Evolutionary conservation across 1,140 invertebrate genomes (phyloP).

Genomic region (Anoplophora glabripennis): DNA sequence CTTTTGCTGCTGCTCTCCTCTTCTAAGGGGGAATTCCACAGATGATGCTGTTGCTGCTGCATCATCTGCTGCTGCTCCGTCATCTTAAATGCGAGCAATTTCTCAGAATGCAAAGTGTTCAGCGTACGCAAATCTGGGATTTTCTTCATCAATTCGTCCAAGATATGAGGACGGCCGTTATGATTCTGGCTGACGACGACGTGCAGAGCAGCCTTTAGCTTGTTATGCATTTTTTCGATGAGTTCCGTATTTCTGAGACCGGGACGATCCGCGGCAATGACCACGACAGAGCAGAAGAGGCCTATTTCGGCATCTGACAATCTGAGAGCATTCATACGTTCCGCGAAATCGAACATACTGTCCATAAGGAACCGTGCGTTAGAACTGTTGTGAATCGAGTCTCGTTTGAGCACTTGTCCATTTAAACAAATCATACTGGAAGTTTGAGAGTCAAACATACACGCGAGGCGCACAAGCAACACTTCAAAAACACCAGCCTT

Average conservation of each 20-base stretch:
- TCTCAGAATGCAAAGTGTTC: constrained; percentile 95
- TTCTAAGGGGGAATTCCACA: constrained; percentile 58
- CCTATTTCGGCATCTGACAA: constrained; percentile 91
- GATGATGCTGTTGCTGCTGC: constrained; percentile 60
- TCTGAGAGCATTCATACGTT: constrained; percentile 85
- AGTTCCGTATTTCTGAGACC: constrained; percentile 88
- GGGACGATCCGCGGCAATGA: constrained; percentile 90
- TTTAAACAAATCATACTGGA: constrained; percentile 91
- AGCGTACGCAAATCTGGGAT: constrained; percentile 92
- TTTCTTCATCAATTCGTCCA: constrained; percentile 87
- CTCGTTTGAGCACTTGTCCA: constrained; percentile 84
- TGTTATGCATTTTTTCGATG: constrained; percentile 88
- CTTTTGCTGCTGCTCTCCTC: constrained; percentile 60
- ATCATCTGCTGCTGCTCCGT: constrained; percentile 80
- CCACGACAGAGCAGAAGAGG: constrained; percentile 90
- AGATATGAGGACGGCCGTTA: constrained; percentile 72
- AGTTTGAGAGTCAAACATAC: constrained; percentile 88
- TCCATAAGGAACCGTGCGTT: constrained; percentile 93
- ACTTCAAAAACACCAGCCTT: constrained; percentile 96
- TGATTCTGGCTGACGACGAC: constrained; percentile 86
- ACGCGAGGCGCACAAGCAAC: constrained; percentile 85
- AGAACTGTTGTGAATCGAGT: constrained; percentile 84
- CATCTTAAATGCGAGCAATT: constrained; percentile 89
- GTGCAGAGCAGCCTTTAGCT: constrained; percentile 80
- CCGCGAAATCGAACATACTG: constrained; percentile 96